A percentile compares a stretch with the other conserved stretches of the same genome.
phyloP scores from a whole-genome alignment of 2,113 vertebrate genomes.

The Zootoca vivipara region DNA sequence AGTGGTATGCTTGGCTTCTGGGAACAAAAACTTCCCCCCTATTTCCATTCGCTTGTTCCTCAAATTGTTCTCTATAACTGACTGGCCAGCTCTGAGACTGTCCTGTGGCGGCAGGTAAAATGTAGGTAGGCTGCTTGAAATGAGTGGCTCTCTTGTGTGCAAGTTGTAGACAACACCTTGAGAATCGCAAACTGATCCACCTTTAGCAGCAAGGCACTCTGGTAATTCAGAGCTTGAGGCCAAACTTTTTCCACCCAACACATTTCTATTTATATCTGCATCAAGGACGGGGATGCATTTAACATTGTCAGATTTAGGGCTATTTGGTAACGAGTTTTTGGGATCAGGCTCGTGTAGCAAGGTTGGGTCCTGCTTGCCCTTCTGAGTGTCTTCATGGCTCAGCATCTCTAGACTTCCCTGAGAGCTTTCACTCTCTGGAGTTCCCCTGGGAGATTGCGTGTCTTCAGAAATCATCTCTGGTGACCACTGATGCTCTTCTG shows the following conservation, averaged over 20 bases:
- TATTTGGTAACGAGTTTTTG: slow-evolving; percentile 48
- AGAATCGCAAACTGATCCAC: neutral
- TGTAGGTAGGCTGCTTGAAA: slow-evolving; percentile 85
- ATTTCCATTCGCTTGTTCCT: slow-evolving; percentile 64
- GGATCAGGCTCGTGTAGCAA: slow-evolving; percentile 60
- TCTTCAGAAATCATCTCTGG: slow-evolving; percentile 81
- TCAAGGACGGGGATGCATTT: slow-evolving; percentile 64
- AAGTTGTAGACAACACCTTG: slow-evolving; percentile 50
- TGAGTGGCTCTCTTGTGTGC: slow-evolving; percentile 68
- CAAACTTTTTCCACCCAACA: slow-evolving; percentile 9
- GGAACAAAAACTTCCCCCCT: slow-evolving; percentile 43
- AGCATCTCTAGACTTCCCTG: slow-evolving; percentile 92
- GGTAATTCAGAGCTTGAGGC: slow-evolving; percentile 51
- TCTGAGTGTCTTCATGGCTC: slow-evolving; percentile 81
- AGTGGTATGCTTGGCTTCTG: slow-evolving; percentile 21
- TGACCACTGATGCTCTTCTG: slow-evolving; percentile 89
- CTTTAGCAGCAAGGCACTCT: slow-evolving; percentile 51
- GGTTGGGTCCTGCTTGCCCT: slow-evolving; percentile 64
- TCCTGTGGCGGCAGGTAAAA: slow-evolving; percentile 88
- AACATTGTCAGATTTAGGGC: slow-evolving; percentile 53
- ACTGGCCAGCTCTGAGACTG: slow-evolving; percentile 50
- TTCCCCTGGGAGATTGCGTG: slow-evolving; percentile 83
- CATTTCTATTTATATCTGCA: slow-evolving; percentile 50
- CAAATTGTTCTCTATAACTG: slow-evolving; percentile 61
- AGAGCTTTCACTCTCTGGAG: slow-evolving; percentile 92